These are phyloP conservation scores for Drosophila yakuba DNA, from an alignment of 1,140 invertebrate species.

Conservation along the genomic window DNA sequence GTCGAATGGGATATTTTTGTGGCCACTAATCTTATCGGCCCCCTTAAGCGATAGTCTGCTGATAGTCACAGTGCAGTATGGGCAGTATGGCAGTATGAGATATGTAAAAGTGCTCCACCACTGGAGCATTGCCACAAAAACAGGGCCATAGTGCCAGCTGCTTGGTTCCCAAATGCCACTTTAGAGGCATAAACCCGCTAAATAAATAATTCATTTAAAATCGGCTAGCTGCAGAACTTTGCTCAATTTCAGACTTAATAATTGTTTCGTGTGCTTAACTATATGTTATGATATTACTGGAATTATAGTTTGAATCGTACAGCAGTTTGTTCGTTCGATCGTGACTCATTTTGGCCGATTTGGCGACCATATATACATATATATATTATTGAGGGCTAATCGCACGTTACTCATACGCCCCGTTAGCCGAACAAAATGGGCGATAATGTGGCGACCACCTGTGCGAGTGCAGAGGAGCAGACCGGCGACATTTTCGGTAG, in stretches of 20 bases:
- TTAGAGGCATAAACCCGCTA: background rate
- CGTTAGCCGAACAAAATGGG: constrained; percentile 17
- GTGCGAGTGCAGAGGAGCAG: background rate
- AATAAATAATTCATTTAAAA: background rate
- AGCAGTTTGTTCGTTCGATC: background rate
- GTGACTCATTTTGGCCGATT: constrained; percentile 23
- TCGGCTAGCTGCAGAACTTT: too few species aligned
- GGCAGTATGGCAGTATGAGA: background rate
- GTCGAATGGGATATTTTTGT: constrained; percentile 17
- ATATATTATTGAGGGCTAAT: background rate
- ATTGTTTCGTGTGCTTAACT: background rate
- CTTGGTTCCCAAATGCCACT: constrained; percentile 7
- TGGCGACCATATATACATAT: background rate
- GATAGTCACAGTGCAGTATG: constrained; percentile 12
- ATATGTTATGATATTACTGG: background rate
- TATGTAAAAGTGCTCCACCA: constrained; percentile 29
- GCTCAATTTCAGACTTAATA: too few species aligned
- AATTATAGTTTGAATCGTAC: too few species aligned
- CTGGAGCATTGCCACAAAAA: constrained; percentile 8
- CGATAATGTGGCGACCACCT: constrained; percentile 15
- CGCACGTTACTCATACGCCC: constrained; percentile 59
- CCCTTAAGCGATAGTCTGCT: constrained; percentile 34
- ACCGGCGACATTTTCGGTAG: constrained; percentile 1
- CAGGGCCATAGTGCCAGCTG: constrained; percentile 9
- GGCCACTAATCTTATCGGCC: constrained; percentile 38